phyloP scores from a whole-genome alignment of 64 coral and sea anemone species.

The Anthopleura sola region DNA sequence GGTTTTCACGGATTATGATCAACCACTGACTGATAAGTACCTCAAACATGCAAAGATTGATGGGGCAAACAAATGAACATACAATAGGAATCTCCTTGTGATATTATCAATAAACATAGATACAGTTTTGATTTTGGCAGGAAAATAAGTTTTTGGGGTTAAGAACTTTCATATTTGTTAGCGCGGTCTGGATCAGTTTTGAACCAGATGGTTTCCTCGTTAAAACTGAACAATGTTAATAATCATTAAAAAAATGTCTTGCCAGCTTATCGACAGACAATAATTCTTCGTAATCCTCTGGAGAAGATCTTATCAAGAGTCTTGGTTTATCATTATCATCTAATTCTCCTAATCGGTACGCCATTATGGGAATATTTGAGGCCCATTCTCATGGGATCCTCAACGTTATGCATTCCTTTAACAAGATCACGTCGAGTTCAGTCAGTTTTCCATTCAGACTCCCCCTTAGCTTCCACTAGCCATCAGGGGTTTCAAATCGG shows the following conservation, averaged over 20 bases:
- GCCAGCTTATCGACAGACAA: neutral
- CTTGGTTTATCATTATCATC: neutral
- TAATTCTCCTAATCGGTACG: neutral
- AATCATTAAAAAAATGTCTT: conserved; percentile 1
- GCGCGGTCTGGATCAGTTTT: neutral
- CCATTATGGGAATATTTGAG: neutral
- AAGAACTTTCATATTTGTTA: too few relatives aligned
- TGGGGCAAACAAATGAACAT: neutral
- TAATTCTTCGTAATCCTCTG: neutral
- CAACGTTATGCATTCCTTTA: neutral
- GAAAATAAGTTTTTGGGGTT: too few relatives aligned
- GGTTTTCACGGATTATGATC: neutral
- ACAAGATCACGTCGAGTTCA: neutral
- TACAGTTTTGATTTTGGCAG: neutral
- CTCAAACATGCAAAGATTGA: neutral
- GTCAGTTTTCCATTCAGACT: neutral
- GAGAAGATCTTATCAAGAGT: conserved; percentile 1
- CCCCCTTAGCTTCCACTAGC: neutral
- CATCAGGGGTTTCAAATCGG: conserved; percentile 10
- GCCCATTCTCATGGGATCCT: neutral
- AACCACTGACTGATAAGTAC: neutral
- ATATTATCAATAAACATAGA: neutral
- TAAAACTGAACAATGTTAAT: neutral
- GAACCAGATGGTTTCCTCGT: neutral
- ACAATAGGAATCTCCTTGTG: neutral